A percentile compares a stretch with the other conserved stretches of the same genome.
phyloP scores from a whole-genome alignment of 2,888 invertebrate genomes.

The Idaea straminata region DNA sequence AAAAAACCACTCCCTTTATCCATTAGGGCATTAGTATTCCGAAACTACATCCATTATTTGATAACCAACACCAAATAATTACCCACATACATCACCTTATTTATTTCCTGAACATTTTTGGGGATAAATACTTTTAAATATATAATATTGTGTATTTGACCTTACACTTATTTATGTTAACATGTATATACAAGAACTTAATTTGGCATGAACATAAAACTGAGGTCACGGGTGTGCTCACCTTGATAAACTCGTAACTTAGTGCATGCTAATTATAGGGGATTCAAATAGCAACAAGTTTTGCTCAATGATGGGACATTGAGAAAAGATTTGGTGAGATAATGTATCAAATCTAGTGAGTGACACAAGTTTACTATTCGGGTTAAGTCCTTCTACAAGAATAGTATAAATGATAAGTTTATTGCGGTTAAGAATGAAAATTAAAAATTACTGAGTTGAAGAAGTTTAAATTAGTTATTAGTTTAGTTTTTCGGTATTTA shows the following conservation, averaged over 20 bases:
- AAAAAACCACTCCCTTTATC: background rate
- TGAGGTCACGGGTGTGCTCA: constrained; percentile 16
- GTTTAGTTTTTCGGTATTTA: too few species aligned
- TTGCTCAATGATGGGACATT: background rate
- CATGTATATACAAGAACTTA: background rate
- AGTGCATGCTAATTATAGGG: constrained; percentile 19
- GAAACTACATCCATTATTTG: background rate
- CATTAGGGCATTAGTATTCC: background rate
- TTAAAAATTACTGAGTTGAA: too few species aligned
- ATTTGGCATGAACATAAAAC: constrained; percentile 18
- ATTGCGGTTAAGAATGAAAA: too few species aligned
- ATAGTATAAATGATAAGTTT: too few species aligned
- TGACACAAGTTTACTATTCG: too few species aligned
- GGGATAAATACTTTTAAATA: background rate
- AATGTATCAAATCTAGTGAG: background rate
- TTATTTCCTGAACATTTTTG: background rate
- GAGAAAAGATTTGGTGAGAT: background rate
- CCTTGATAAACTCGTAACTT: constrained; percentile 20
- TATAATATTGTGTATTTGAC: background rate
- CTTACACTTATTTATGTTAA: constrained; percentile 2
- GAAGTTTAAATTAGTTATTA: too few species aligned
- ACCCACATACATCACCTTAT: background rate
- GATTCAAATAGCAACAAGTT: background rate
- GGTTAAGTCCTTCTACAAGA: too few species aligned
- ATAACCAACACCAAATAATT: background rate